A percentile compares a stretch with the other conserved stretches of the same genome.
phyloP scores from a whole-genome alignment of 1,140 invertebrate genomes.

The Brachionus asplanchnoidis region DNA sequence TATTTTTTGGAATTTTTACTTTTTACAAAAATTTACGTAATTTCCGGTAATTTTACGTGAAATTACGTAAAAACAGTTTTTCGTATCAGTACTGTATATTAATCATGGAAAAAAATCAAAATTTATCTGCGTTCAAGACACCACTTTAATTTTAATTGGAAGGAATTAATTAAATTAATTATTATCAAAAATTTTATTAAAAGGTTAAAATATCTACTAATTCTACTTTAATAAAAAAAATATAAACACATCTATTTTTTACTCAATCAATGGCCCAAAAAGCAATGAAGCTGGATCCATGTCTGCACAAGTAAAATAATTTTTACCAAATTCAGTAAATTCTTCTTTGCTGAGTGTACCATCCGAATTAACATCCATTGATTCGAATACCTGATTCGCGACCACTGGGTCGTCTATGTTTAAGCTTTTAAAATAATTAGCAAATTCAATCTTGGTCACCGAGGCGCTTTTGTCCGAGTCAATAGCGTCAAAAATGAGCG shows the following conservation, averaged over 20 bases:
- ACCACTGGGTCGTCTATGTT: not conserved
- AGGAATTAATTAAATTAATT: too few relatives aligned
- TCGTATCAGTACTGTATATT: too few relatives aligned
- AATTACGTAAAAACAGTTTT: too few relatives aligned
- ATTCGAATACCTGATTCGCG: not conserved
- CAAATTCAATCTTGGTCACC: conserved; percentile 30
- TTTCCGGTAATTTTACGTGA: too few relatives aligned
- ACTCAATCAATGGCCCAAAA: conserved; percentile 9
- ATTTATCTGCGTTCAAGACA: too few relatives aligned
- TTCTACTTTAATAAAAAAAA: not conserved
- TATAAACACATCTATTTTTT: not conserved
- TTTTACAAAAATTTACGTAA: too few relatives aligned
- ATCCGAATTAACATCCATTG: conserved; percentile 26
- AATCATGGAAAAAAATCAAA: too few relatives aligned
- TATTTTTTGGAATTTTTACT: too few relatives aligned
- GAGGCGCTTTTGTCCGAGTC: conserved; percentile 20
- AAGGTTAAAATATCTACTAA: too few relatives aligned
- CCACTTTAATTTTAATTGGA: too few relatives aligned
- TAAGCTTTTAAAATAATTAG: conserved; percentile 40
- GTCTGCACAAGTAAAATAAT: not conserved
- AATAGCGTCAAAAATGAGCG: conserved; percentile 31
- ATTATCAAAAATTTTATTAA: too few relatives aligned
- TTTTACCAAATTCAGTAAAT: conserved; percentile 21
- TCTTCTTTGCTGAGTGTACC: conserved; percentile 31
- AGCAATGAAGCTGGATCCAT: not conserved